Percentiles rank a stretch among this genome's conserved stretches.
phyloP scores from a whole-genome alignment of 2,113 vertebrate genomes.

The Megaceryle maxima region DNA sequence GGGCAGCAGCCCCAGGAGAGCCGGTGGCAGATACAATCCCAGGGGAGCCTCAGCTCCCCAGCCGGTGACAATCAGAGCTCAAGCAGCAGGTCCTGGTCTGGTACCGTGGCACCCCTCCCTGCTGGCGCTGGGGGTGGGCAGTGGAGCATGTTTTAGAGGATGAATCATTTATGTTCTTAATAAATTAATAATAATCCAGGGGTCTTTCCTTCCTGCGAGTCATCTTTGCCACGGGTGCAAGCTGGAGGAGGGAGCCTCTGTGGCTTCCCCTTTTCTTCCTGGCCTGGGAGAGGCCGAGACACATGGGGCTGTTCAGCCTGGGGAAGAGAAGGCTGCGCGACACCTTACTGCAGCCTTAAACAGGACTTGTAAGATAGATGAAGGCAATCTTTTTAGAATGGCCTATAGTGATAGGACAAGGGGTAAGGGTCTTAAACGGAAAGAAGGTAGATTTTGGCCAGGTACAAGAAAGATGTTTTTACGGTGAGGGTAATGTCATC shows the following conservation, averaged over 20 bases:
- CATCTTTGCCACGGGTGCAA: accelerated
- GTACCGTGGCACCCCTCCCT: not conserved
- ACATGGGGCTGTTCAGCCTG: no score
- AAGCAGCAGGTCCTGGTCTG: slow-evolving; percentile 6
- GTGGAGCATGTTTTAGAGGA: not conserved
- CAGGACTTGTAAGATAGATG: no score
- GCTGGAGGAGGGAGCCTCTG: not conserved
- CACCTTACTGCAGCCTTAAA: no score
- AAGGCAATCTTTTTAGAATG: no score
- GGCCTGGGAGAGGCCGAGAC: not conserved
- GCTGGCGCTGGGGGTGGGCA: not conserved
- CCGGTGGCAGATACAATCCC: not conserved
- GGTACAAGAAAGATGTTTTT: no score
- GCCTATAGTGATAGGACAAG: no score
- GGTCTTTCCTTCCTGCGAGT: not conserved
- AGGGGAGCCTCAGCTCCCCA: not conserved
- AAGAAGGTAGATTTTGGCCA: no score
- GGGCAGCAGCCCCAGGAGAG: not conserved
- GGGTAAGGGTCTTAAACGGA: no score
- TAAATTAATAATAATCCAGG: not conserved
- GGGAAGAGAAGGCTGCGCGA: no score
- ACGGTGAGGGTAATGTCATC: no score
- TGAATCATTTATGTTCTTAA: slow-evolving; percentile 11
- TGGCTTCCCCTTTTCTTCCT: not conserved
- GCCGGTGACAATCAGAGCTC: not conserved